Percentiles rank a stretch among this genome's conserved stretches.
phyloP scores from a whole-genome alignment of 2,888 invertebrate genomes.

The Lacanobia wlatinum region DNA sequence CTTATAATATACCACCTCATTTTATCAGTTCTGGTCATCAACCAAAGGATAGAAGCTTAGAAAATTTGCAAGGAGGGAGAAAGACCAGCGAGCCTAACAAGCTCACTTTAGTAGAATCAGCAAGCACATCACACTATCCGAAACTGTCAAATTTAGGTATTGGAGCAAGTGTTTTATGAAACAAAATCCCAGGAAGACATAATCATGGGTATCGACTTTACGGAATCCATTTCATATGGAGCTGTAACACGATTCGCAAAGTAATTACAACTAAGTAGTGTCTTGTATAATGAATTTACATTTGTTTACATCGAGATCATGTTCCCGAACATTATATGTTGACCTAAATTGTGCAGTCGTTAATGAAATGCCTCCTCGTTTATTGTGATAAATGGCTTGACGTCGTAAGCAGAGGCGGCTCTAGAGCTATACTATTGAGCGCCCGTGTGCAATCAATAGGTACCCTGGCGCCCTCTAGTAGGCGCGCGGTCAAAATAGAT shows the following conservation, averaged over 20 bases:
- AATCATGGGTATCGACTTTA: conserved; percentile 13
- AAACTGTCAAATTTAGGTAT: too few relatives aligned
- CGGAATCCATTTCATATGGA: conserved; percentile 15
- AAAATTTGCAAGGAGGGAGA: not conserved
- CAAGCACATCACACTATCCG: too few relatives aligned
- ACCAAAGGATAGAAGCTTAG: not conserved
- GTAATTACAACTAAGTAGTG: conserved; percentile 14
- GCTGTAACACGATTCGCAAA: conserved; percentile 29
- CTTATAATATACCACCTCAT: too few relatives aligned
- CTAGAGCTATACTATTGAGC: too few relatives aligned
- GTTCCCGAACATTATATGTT: conserved; percentile 26
- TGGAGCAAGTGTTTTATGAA: not conserved
- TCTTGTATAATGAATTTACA: conserved; percentile 28
- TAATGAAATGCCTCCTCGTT: conserved; percentile 28
- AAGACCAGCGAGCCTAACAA: too few relatives aligned
- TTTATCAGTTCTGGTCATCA: not conserved
- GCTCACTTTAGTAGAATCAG: too few relatives aligned
- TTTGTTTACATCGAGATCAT: conserved; percentile 38
- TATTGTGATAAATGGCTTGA: conserved; percentile 11
- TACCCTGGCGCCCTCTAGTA: too few relatives aligned
- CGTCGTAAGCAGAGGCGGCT: too few relatives aligned
- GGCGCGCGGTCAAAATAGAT: too few relatives aligned
- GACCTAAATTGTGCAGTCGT: conserved; percentile 40
- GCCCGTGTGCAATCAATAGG: too few relatives aligned
- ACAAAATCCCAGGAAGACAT: not conserved